phyloP scores from a whole-genome alignment of 1,140 invertebrate species.

The Platyscapa corneri region DNA sequence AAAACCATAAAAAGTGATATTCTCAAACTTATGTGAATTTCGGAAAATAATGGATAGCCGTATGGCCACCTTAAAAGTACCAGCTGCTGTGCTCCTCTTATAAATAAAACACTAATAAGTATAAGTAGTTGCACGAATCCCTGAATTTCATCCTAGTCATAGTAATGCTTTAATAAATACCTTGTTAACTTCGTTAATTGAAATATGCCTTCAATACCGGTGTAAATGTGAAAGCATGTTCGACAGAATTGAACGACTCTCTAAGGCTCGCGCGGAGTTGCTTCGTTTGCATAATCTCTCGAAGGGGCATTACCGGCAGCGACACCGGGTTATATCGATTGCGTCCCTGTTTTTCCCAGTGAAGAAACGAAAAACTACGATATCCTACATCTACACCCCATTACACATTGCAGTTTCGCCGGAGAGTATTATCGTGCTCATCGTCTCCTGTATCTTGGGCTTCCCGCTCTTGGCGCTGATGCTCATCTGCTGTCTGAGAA shows the following conservation, averaged over 20 bases:
- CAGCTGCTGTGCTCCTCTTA: no score
- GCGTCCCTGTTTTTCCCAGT: background rate
- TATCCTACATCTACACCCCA: background rate
- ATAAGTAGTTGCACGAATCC: no score
- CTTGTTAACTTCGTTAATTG: slow-evolving; percentile 2
- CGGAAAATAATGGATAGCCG: no score
- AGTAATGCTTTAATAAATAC: no score
- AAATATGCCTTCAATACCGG: background rate
- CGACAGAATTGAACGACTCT: background rate
- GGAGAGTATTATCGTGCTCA: slow-evolving; percentile 90
- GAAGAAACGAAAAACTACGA: background rate
- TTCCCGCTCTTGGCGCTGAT: slow-evolving; percentile 89
- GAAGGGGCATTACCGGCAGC: background rate
- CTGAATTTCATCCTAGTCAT: no score
- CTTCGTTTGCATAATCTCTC: slow-evolving; percentile 37
- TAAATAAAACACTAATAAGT: no score
- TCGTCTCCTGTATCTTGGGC: slow-evolving; percentile 90
- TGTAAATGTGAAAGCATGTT: background rate
- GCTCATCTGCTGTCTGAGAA: slow-evolving; percentile 88
- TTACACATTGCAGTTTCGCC: slow-evolving; percentile 83
- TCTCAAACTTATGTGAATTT: no score
- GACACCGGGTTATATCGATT: background rate
- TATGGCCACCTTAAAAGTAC: no score
- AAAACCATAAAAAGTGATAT: no score
- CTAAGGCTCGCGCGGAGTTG: background rate